phyloP scores from a whole-genome alignment of 2,113 vertebrate species.

The Platichthys flesus region DNA sequence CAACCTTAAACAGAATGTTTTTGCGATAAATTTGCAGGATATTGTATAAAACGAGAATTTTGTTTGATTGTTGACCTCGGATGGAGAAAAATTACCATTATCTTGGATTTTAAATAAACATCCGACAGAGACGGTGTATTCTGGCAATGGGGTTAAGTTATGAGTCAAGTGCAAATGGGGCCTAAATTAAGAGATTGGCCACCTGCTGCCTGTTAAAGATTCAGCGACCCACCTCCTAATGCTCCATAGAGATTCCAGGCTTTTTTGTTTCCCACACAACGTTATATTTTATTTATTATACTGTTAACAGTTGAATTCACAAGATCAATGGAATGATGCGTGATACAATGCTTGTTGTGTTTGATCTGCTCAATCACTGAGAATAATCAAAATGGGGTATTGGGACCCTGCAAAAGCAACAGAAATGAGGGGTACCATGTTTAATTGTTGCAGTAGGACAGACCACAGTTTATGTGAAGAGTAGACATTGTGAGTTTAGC shows the following conservation, averaged over 20 bases:
- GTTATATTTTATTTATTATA: neutral
- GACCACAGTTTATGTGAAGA: neutral
- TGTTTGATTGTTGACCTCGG: neutral
- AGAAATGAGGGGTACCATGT: neutral
- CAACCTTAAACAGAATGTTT: neutral
- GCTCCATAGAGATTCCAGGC: neutral
- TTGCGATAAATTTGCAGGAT: neutral
- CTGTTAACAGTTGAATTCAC: neutral
- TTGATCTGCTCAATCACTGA: no score
- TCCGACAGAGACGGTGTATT: neutral
- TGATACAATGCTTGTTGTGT: no score
- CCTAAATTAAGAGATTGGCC: neutral
- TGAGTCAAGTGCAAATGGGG: neutral
- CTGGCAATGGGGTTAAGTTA: no score
- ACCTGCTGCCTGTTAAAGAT: constrained; percentile 1
- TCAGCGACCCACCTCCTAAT: neutral
- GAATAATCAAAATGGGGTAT: neutral
- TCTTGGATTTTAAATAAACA: neutral
- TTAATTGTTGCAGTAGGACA: neutral
- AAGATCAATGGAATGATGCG: no score
- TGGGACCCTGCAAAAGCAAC: neutral
- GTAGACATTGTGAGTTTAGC: neutral
- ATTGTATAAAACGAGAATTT: neutral
- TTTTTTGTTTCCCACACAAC: neutral
- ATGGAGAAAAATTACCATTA: neutral